A percentile compares a stretch with the other conserved stretches of the same genome.
These are phyloP conservation scores for Eulemur mongoz DNA, from an alignment of 2,797 vertebrate genomes.

Conservation along the genomic window DNA sequence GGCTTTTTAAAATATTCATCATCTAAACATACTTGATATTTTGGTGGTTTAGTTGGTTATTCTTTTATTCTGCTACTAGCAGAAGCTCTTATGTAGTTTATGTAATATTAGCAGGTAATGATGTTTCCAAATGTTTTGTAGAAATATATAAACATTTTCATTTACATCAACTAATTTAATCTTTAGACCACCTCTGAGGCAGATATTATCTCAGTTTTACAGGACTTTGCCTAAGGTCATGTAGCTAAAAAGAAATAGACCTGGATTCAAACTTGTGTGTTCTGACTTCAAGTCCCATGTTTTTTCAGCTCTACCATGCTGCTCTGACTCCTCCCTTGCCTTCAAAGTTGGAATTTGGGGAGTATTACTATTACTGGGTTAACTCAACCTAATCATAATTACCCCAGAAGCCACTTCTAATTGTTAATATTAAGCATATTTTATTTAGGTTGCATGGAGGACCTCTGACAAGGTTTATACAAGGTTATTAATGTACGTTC, in stretches of 20 bases:
- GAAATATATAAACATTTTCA: not conserved
- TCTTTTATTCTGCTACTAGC: not conserved
- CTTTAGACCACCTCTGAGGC: not conserved
- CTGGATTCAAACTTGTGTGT: not conserved
- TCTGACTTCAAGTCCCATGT: not conserved
- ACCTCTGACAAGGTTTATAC: not conserved
- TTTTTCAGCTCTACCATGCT: not conserved
- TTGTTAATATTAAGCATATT: not conserved
- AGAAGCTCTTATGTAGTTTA: not conserved
- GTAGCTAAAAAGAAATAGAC: not conserved
- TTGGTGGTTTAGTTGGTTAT: not conserved
- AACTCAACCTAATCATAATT: not conserved
- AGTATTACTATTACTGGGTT: not conserved
- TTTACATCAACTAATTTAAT: slow-evolving; percentile 6
- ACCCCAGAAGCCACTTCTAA: not conserved
- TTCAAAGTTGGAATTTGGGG: not conserved
- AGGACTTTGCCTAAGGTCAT: not conserved
- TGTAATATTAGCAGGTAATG: not conserved
- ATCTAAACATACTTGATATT: not conserved
- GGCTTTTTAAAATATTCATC: slow-evolving; percentile 8
- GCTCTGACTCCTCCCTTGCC: not conserved
- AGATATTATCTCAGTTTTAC: not conserved
- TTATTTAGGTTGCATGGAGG: not conserved
- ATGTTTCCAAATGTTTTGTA: not conserved
- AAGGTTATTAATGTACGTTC: not conserved